Evolutionary conservation across 2,888 invertebrate genomes (phyloP).

Genomic region (Trimorus sp.): DNA sequence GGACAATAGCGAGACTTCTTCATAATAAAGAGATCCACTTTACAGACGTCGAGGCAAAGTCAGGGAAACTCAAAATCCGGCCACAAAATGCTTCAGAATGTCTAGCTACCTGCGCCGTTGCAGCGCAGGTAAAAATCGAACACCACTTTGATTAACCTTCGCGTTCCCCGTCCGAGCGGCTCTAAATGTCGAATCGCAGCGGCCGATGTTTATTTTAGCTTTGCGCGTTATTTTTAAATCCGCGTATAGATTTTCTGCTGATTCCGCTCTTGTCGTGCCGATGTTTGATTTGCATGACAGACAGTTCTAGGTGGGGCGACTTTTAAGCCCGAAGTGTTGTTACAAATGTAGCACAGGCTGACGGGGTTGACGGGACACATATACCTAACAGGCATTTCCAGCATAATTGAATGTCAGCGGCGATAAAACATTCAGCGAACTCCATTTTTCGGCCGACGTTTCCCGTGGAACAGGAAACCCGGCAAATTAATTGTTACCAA

Average conservation of each 20-base stretch:
- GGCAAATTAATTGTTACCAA: conserved; percentile 16
- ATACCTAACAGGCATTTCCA: conserved; percentile 11
- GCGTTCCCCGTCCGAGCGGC: neutral
- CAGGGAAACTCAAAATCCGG: neutral
- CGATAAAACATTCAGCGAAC: conserved; percentile 32
- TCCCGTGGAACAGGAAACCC: neutral
- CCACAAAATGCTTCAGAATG: neutral
- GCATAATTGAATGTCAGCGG: conserved; percentile 44
- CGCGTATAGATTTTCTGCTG: conserved; percentile 42
- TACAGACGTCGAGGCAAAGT: neutral
- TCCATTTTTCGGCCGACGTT: conserved; percentile 7
- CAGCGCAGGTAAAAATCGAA: conserved; percentile 9
- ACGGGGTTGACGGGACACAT: conserved; percentile 29
- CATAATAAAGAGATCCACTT: no score
- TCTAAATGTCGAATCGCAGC: neutral
- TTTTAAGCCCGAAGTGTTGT: conserved; percentile 31
- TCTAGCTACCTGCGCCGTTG: neutral
- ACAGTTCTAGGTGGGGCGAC: conserved; percentile 21
- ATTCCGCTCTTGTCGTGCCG: conserved; percentile 28
- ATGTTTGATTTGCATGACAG: conserved; percentile 50
- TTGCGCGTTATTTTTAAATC: conserved; percentile 36
- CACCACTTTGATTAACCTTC: conserved; percentile 10
- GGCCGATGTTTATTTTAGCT: conserved; percentile 9
- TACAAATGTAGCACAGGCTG: conserved; percentile 38
- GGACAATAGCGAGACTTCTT: no score